Percentiles rank a stretch among this genome's conserved stretches.
Evolutionary conservation across 2,888 invertebrate species (phyloP).

Genomic region (Hipparchia semele): DNA sequence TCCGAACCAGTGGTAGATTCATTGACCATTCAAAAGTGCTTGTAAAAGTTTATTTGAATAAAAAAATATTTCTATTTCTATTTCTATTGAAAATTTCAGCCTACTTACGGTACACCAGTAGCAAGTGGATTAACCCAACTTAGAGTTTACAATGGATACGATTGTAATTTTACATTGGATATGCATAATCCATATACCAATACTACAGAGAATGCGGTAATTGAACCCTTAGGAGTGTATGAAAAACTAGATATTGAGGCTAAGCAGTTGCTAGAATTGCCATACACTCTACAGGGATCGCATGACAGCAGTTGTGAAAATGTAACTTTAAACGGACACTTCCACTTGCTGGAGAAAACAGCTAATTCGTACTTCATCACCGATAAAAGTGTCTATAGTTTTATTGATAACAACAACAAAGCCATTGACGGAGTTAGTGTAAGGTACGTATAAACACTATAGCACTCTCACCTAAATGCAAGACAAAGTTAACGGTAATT

Average conservation of each 20-base stretch:
- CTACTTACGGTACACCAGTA: conserved; percentile 84
- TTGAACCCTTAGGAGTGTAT: conserved; percentile 67
- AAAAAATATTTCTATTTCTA: neutral
- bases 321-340: conserved; percentile 51
- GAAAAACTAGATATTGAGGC: conserved; percentile 67
- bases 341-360: conserved; percentile 59
- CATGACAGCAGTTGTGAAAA: conserved; percentile 52
- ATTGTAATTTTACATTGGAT: conserved; percentile 78
- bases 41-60: too few relatives aligned
- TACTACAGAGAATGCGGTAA: conserved; percentile 42
- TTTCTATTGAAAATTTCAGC: conserved; percentile 58
- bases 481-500: neutral
- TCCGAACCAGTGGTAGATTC: too few relatives aligned
- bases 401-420: conserved; percentile 73
- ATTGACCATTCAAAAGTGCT: too few relatives aligned
- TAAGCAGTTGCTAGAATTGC: conserved; percentile 50
- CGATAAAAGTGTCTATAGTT: conserved; percentile 55
- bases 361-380: conserved; percentile 71
- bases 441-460: conserved; percentile 54
- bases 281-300: conserved; percentile 63
- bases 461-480: neutral
- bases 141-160: conserved; percentile 87
- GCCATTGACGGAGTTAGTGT: conserved; percentile 66
- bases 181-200: conserved; percentile 42
- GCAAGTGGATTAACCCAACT: conserved; percentile 84